Percentiles rank a stretch among this genome's conserved stretches.
Conservation (phyloP, 2,888 invertebrate species). For the Unio pictorum region DNA sequence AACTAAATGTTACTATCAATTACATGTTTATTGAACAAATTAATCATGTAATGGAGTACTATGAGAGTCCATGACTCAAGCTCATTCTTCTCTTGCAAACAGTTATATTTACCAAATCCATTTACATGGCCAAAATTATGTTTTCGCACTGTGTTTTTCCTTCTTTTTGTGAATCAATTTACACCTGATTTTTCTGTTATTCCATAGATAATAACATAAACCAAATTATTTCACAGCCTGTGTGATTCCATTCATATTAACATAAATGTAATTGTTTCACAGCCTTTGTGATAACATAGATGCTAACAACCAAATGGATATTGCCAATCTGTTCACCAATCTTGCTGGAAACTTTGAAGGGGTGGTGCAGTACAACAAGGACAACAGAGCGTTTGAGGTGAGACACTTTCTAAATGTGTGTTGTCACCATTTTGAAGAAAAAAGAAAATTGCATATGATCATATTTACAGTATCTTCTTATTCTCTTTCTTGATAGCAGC, state of each 20-base stretch:
- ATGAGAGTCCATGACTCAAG: no score
- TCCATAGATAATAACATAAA: not conserved
- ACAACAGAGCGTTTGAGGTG: slow-evolving; percentile 82
- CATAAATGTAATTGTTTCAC: slow-evolving; percentile 12
- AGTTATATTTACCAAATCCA: no score
- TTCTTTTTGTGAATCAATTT: not conserved
- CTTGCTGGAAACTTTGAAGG: slow-evolving; percentile 90
- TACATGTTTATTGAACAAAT: no score
- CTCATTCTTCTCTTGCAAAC: no score
- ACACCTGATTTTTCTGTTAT: no score
- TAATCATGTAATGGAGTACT: no score
- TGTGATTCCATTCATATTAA: slow-evolving; percentile 56
- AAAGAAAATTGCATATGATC: no score
- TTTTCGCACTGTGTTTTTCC: not conserved
- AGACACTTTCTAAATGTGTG: not conserved
- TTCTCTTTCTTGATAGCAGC: no score
- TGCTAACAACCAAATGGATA: slow-evolving; percentile 66
- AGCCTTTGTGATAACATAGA: slow-evolving; percentile 66
- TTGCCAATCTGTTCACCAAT: slow-evolving; percentile 86
- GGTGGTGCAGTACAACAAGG: slow-evolving; percentile 94
- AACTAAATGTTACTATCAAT: no score
- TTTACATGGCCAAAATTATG: not conserved
- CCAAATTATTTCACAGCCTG: slow-evolving; percentile 43
- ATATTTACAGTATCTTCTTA: no score
- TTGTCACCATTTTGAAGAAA: no score